Conservation (phyloP, 2,888 invertebrate species). For the Cordilura impudica region DNA sequence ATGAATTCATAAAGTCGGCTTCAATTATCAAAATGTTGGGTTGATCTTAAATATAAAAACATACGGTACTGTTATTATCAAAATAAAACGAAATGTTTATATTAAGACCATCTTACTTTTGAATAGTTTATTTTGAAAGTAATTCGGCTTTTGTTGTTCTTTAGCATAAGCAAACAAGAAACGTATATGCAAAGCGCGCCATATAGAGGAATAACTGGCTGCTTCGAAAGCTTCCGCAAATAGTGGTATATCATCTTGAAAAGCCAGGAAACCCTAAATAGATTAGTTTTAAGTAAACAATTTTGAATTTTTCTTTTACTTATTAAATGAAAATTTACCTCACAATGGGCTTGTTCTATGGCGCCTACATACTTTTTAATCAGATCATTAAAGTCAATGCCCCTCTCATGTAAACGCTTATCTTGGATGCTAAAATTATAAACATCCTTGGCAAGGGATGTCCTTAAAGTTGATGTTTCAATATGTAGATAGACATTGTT, state of each 20-base stretch:
- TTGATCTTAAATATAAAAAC: conserved; percentile 67
- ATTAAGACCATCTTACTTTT: conserved; percentile 61
- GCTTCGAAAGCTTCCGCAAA: conserved; percentile 68
- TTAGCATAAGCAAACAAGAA: conserved; percentile 70
- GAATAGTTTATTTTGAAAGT: conserved; percentile 66
- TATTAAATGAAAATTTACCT: too few relatives aligned
- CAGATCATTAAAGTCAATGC: conserved; percentile 47
- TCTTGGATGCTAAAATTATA: conserved; percentile 52
- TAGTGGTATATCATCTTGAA: conserved; percentile 70
- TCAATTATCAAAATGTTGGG: conserved; percentile 70
- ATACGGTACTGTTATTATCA: background rate
- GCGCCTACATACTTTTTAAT: conserved; percentile 58
- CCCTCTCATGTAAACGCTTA: conserved; percentile 16
- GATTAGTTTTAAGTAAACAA: too few relatives aligned
- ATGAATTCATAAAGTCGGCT: conserved; percentile 62
- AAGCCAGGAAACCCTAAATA: conserved; percentile 68
- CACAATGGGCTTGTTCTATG: conserved; percentile 57
- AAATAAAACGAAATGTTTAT: background rate
- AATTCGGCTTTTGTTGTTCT: conserved; percentile 55
- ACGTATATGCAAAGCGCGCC: conserved; percentile 68
- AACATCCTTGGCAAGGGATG: conserved; percentile 50
- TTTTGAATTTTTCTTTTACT: too few relatives aligned
- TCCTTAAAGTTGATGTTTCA: conserved; percentile 23
- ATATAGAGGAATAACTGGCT: conserved; percentile 69
- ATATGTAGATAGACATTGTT: conserved; percentile 56